phyloP scores from a whole-genome alignment of 2,797 vertebrate species.

The Gorsachius magnificus region DNA sequence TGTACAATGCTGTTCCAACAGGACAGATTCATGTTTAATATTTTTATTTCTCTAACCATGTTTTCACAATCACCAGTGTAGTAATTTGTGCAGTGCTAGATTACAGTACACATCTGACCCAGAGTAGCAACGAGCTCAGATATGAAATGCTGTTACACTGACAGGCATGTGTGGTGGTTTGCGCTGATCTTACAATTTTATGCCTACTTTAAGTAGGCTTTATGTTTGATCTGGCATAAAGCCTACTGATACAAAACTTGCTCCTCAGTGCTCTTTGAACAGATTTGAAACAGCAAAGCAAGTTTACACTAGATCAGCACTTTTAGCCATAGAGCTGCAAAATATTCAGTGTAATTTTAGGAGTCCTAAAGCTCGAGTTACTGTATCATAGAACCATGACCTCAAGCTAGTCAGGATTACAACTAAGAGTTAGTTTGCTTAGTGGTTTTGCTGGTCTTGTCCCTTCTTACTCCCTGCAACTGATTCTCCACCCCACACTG shows the following conservation, averaged over 20 bases:
- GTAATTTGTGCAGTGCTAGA: neutral
- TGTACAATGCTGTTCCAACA: neutral
- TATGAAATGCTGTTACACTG: neutral
- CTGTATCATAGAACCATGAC: neutral
- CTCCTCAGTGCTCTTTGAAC: neutral
- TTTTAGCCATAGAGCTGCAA: neutral
- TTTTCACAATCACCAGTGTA: neutral
- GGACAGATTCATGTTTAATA: neutral
- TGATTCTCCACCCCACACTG: neutral
- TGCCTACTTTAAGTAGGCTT: neutral
- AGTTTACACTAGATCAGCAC: neutral
- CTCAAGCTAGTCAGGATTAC: neutral
- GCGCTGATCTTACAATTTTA: neutral
- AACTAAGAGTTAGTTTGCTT: neutral
- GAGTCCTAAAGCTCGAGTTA: neutral
- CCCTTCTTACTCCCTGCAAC: neutral
- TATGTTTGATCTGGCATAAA: neutral
- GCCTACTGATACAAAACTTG: neutral
- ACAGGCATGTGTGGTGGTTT: rapidly evolving
- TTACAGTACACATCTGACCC: neutral
- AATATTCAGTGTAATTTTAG: neutral
- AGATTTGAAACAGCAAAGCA: neutral
- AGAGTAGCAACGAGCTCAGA: neutral
- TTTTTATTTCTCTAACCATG: neutral
- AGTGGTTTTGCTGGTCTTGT: neutral